phyloP scores from a whole-genome alignment of 2,888 invertebrate species.

The Hecatera dysodea region DNA sequence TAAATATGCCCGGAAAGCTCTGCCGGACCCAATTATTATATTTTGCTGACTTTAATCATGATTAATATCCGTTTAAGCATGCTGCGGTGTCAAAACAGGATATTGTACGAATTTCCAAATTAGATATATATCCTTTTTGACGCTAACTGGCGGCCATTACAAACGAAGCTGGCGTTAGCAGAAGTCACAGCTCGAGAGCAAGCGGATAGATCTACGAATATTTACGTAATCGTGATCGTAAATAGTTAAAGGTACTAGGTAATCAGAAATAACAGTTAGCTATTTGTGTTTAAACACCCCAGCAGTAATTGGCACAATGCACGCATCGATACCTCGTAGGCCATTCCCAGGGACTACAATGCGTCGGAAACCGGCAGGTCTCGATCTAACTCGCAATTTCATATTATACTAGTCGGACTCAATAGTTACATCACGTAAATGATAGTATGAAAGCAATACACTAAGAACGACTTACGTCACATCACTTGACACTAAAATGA shows the following conservation, averaged over 20 bases:
- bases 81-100: conserved; percentile 70
- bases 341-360: conserved; percentile 79
- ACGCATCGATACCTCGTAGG: conserved; percentile 64
- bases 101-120: conserved; percentile 65
- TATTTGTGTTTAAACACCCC: conserved; percentile 68
- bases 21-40: conserved; percentile 83
- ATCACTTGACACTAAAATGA: conserved; percentile 61
- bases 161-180: conserved; percentile 8
- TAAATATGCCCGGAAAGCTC: conserved; percentile 85
- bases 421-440: conserved; percentile 88
- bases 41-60: conserved; percentile 83
- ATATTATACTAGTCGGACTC: conserved; percentile 81
- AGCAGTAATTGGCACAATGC: conserved; percentile 71
- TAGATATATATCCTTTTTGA: conserved; percentile 56
- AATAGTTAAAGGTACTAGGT: conserved; percentile 45
- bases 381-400: conserved; percentile 76
- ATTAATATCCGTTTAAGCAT: conserved; percentile 78
- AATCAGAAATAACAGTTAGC: conserved; percentile 72
- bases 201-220: conserved; percentile 29
- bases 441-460: conserved; percentile 74
- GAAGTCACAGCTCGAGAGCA: conserved; percentile 39
- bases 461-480: conserved; percentile 70
- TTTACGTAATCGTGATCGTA: conserved; percentile 60
- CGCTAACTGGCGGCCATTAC: conserved; percentile 33
- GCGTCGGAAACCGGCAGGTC: conserved; percentile 73